Base-by-base conservation (phyloP, 2,888 invertebrate genomes). In the Erebia aethiops region DNA sequence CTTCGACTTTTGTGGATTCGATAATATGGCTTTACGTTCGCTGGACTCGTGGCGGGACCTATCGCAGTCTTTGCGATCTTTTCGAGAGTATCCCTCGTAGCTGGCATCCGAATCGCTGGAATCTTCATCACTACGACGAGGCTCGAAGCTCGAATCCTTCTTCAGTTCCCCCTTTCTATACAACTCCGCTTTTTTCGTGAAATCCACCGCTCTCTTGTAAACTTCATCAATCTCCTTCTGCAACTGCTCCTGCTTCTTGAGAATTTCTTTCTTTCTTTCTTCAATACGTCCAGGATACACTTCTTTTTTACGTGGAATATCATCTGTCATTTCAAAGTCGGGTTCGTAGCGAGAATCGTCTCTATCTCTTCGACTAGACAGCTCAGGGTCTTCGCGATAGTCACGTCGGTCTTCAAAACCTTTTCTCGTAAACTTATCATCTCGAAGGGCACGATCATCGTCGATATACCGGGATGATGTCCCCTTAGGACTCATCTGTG, bases 161-260 rank as follows among this genome's bases (percentile, higher is more conserved):
- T 77, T 74, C 52, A 75, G 76, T 21, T 81, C 81, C 1, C 75
- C 69, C 57, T 80, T 84, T 21, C 83, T 85, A 52, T 87, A 75
- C 70, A 89, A 85, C 70, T 91, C 86, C 1, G 88, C 81, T 72
- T 87, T 88, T 72, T 88, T 88, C 10, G 85, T 84, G 67, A 90
- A 86, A 65, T 87, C 87, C n/a, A 85, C 79, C 3, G 90, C 84
- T 67, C 88, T 81, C 65, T 87, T 84, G 76, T 89, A 90, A 9
- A 91, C 85, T 52, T 89, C 88, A 71, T 90, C 87, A 60, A 91
- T 85, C 75, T 90, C 90, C 74, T 85, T 87, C 61, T 91, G 85
- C 46, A 87, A 80, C 18, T 76, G 74, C 16, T 78, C 72, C 63
- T 75, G 76, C 56, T 77, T 78, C 26, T 71, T 62, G 51, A 78